Evolutionary conservation across 1,140 invertebrate genomes (phyloP).

Genomic region (Magallana gigas): DNA sequence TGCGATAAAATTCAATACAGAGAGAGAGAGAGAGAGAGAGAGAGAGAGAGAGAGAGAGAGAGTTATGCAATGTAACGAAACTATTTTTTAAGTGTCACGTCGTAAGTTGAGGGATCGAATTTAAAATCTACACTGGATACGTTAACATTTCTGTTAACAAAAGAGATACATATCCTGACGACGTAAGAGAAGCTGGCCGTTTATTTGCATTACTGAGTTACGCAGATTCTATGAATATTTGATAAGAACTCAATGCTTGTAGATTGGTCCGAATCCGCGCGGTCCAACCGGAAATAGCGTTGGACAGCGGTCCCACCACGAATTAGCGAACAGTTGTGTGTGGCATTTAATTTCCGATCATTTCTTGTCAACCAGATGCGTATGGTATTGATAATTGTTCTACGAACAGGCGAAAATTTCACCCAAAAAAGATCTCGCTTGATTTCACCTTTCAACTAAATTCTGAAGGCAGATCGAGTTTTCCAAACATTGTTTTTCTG

Average conservation of each 20-base stretch:
- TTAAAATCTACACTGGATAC: no score
- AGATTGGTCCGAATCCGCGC: neutral
- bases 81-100: no score
- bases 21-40: no score
- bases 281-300: slow-evolving; percentile 13
- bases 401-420: neutral
- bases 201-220: no score
- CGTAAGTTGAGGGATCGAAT: no score
- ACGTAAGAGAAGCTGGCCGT: no score
- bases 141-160: no score
- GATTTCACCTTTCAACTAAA: neutral
- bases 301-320: neutral
- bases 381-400: slow-evolving; percentile 8
- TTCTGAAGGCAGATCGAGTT: neutral
- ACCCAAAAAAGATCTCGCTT: neutral
- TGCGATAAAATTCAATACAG: no score
- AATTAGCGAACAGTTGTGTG: slow-evolving; percentile 22
- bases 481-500: neutral
- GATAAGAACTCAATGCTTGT: neutral
- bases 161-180: no score
- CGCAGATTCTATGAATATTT: slow-evolving; percentile 11
- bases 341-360: slow-evolving; percentile 15
- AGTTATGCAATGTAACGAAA: no score
- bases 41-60: no score
- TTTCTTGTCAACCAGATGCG: slow-evolving; percentile 24